phyloP scores from a whole-genome alignment of 2,888 invertebrate species.

The Deilephila porcellus region DNA sequence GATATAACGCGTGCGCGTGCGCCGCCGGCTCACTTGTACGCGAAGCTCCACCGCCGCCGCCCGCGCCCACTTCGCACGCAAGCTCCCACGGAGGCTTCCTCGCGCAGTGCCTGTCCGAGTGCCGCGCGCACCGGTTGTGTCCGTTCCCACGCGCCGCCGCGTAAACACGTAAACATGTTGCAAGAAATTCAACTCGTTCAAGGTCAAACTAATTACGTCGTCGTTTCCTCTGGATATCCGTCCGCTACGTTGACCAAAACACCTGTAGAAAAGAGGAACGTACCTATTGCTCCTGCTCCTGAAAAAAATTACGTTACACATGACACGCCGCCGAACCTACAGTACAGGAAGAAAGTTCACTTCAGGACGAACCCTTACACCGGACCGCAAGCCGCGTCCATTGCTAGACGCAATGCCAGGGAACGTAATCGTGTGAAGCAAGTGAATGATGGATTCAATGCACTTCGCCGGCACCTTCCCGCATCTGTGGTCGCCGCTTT shows the following conservation, averaged over 20 bases:
- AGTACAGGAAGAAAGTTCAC: slow-evolving; percentile 91
- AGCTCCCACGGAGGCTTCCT: slow-evolving; percentile 65
- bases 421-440: slow-evolving; percentile 98
- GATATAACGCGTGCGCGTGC: slow-evolving; percentile 83
- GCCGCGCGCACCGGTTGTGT: slow-evolving; percentile 71
- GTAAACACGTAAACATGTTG: slow-evolving; percentile 76
- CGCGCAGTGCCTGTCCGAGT: slow-evolving; percentile 70
- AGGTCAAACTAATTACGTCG: slow-evolving; percentile 86
- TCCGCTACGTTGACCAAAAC: slow-evolving; percentile 78
- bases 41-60: slow-evolving; percentile 74
- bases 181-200: slow-evolving; percentile 83
- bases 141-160: slow-evolving; percentile 53
- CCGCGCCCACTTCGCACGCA: slow-evolving; percentile 55
- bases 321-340: slow-evolving; percentile 82
- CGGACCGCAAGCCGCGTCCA: slow-evolving; percentile 92
- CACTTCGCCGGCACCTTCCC: slow-evolving; percentile 94
- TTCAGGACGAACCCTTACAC: slow-evolving; percentile 86
- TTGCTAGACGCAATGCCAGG: slow-evolving; percentile 95
- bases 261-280: slow-evolving; percentile 79
- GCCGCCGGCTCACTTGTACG: slow-evolving; percentile 82
- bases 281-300: slow-evolving; percentile 85
- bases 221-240: slow-evolving; percentile 83
- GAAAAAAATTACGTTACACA: slow-evolving; percentile 83
- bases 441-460: slow-evolving; percentile 97
- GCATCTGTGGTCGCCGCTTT: slow-evolving; percentile 90